phyloP scores from a whole-genome alignment of 2,113 vertebrate genomes.

The Laticauda laticaudata region DNA sequence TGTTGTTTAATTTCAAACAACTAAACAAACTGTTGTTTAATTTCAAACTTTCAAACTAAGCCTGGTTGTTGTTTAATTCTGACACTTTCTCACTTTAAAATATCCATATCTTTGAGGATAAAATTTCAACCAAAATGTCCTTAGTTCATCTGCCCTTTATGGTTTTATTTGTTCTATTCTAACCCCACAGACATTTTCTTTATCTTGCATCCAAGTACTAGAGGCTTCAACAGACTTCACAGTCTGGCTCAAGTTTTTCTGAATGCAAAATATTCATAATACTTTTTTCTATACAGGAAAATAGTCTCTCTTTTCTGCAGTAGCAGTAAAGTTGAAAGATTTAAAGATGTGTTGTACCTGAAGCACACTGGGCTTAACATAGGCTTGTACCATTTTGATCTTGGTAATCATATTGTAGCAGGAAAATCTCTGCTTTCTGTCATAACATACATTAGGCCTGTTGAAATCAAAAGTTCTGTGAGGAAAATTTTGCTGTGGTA shows the following conservation, averaged over 20 bases:
- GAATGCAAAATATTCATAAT: not conserved
- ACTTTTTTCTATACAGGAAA: not conserved
- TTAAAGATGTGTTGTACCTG: not conserved
- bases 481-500: not conserved
- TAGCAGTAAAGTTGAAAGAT: not conserved
- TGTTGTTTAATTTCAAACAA: not conserved
- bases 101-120: not conserved
- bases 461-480: not conserved
- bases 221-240: not conserved
- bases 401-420: not conserved
- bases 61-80: not conserved
- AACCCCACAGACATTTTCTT: not conserved
- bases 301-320: not conserved
- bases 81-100: not conserved
- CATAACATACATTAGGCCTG: not conserved
- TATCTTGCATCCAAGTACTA: not conserved
- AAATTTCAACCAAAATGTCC: not conserved
- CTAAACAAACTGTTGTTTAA: no score
- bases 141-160: not conserved
- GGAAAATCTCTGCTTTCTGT: not conserved
- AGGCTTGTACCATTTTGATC: not conserved
- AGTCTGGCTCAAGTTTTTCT: not conserved
- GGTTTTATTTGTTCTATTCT: not conserved
- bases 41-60: not conserved
- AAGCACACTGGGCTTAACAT: not conserved